These are phyloP conservation scores for Heptranchias perlo DNA, from an alignment of 2,113 vertebrate genomes.

Conservation along the genomic window DNA sequence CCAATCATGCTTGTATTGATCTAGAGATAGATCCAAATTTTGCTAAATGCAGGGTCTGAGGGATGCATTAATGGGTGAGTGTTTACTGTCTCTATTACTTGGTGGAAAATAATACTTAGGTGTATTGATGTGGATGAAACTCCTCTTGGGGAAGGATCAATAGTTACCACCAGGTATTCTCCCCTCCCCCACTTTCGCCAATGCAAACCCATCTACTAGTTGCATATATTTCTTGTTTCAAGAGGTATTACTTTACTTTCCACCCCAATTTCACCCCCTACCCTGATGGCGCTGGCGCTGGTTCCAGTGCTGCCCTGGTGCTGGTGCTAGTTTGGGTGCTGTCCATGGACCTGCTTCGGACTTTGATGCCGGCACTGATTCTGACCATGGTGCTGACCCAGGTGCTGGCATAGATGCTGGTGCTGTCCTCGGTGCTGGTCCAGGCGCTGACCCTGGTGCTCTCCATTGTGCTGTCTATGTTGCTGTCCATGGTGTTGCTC, in stretches of 20 bases:
- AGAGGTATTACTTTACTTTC: too few species aligned
- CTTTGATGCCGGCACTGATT: not conserved
- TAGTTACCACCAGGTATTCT: not conserved
- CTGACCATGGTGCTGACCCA: not conserved
- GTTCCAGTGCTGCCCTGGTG: not conserved
- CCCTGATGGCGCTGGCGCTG: too few species aligned
- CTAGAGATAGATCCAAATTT: not conserved
- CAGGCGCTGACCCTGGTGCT: not conserved
- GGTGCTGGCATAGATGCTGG: not conserved
- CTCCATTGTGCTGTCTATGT: not conserved
- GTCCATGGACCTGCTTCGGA: not conserved
- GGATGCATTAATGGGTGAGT: not conserved
- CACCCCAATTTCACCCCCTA: not conserved
- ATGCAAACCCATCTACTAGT: not conserved
- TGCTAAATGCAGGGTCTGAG: not conserved
- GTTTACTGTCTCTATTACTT: not conserved
- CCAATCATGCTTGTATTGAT: not conserved
- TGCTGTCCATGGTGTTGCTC: not conserved
- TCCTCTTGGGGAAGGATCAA: not conserved
- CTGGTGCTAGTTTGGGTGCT: not conserved
- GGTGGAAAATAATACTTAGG: not conserved
- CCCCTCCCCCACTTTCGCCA: not conserved
- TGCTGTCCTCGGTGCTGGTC: not conserved
- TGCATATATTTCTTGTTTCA: not conserved
- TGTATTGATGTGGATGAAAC: not conserved